These are phyloP conservation scores for Cataglyphis hispanica DNA, from an alignment of 1,140 invertebrate species.

Conservation along the genomic window DNA sequence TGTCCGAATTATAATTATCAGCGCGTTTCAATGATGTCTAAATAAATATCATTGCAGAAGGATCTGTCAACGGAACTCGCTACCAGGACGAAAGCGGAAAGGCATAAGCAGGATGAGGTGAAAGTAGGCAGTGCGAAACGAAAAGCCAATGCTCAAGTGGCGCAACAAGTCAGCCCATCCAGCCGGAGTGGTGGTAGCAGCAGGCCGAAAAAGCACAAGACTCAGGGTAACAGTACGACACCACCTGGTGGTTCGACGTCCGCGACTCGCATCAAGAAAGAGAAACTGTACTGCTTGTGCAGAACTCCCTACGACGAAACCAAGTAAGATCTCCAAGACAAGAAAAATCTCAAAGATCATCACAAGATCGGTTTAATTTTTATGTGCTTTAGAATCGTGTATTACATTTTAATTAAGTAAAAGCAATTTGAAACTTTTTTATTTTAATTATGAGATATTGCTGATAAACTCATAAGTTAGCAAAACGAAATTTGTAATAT, in stretches of 20 bases:
- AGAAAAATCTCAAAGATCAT: too few species aligned
- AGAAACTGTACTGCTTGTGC: slow-evolving; percentile 97
- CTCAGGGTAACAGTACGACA: slow-evolving; percentile 76
- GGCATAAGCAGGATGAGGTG: slow-evolving; percentile 91
- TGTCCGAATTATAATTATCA: slow-evolving; percentile 40
- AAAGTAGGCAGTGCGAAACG: slow-evolving; percentile 87
- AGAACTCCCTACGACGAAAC: slow-evolving; percentile 97
- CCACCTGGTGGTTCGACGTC: slow-evolving; percentile 79
- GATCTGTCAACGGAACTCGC: slow-evolving; percentile 91
- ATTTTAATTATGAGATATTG: not conserved
- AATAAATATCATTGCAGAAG: slow-evolving; percentile 85
- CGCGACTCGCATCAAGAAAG: slow-evolving; percentile 88
- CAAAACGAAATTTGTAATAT: not conserved
- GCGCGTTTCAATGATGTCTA: not conserved
- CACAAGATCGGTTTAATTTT: not conserved
- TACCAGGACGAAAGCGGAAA: slow-evolving; percentile 89
- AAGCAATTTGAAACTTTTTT: not conserved
- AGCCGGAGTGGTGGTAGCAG: slow-evolving; percentile 74
- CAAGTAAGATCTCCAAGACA: slow-evolving; percentile 88
- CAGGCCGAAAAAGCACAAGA: slow-evolving; percentile 82
- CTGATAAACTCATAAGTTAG: not conserved
- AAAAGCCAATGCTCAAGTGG: slow-evolving; percentile 86
- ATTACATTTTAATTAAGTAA: not conserved
- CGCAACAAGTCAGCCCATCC: slow-evolving; percentile 84
- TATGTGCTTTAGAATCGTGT: not conserved